phyloP scores from a whole-genome alignment of 2,888 invertebrate species.

The Abrostola triplasia region DNA sequence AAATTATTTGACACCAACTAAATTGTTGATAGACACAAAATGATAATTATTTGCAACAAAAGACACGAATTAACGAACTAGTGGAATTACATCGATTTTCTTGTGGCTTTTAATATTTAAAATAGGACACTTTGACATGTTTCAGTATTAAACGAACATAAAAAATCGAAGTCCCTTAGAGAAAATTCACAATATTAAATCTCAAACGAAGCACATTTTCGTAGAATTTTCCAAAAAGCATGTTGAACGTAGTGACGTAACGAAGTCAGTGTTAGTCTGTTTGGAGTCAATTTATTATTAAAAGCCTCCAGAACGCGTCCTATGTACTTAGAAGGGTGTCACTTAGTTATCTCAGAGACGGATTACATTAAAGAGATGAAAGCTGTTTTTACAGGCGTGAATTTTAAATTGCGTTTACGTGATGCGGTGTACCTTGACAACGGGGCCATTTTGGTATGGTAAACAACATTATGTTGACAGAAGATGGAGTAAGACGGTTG shows the following conservation, averaged over 20 bases:
- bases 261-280: slow-evolving; percentile 38
- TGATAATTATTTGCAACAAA: neutral
- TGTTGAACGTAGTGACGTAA: slow-evolving; percentile 27
- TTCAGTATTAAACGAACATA: too few relatives aligned
- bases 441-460: slow-evolving; percentile 50
- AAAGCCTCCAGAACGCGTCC: slow-evolving; percentile 47
- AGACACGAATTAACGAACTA: too few relatives aligned
- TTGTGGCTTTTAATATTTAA: neutral
- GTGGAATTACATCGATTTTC: slow-evolving; percentile 7
- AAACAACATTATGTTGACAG: slow-evolving; percentile 36
- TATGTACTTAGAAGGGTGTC: slow-evolving; percentile 61
- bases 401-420: slow-evolving; percentile 79
- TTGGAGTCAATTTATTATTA: slow-evolving; percentile 59
- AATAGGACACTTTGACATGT: too few relatives aligned
- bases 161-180: too few relatives aligned
- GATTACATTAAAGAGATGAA: slow-evolving; percentile 79
- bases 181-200: too few relatives aligned
- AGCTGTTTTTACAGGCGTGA: slow-evolving; percentile 80
- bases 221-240: slow-evolving; percentile 18
- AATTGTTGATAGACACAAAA: slow-evolving; percentile 25
- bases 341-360: slow-evolving; percentile 70
- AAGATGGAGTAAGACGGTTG: slow-evolving; percentile 20
- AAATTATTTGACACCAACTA: slow-evolving; percentile 21
- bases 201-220: too few relatives aligned
- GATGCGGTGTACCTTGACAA: slow-evolving; percentile 52